A percentile compares a stretch with the other conserved stretches of the same genome.
Conservation (phyloP, 1,140 invertebrate genomes). For the Drosophila leontia region DNA sequence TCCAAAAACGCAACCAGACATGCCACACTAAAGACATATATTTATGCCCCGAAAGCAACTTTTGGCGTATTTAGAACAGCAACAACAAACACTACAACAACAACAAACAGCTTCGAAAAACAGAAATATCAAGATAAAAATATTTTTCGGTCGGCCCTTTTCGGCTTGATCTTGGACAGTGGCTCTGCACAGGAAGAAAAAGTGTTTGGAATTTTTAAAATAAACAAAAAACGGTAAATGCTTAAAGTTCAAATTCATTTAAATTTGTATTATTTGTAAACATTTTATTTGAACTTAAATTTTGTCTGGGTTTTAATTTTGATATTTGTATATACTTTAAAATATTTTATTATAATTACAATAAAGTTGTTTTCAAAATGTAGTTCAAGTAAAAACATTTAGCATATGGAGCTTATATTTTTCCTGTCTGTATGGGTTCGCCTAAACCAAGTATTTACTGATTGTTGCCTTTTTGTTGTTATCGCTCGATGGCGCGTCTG, state of each 20-base stretch:
- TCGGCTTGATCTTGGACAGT: slow-evolving; percentile 59
- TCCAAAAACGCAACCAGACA: slow-evolving; percentile 80
- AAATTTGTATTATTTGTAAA: too few species aligned
- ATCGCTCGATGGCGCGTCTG: slow-evolving; percentile 49
- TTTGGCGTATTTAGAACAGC: slow-evolving; percentile 81
- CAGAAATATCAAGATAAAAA: slow-evolving; percentile 81
- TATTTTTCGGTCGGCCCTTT: slow-evolving; percentile 76
- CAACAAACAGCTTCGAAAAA: slow-evolving; percentile 35
- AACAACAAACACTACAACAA: slow-evolving; percentile 61
- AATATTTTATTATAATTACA: too few species aligned
- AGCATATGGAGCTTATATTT: neutral
- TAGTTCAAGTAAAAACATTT: too few species aligned
- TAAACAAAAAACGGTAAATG: too few species aligned
- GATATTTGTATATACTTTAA: too few species aligned
- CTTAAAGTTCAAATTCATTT: neutral
- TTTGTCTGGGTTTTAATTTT: too few species aligned
- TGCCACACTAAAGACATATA: slow-evolving; percentile 82
- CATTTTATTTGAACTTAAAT: neutral
- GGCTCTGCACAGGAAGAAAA: slow-evolving; percentile 29
- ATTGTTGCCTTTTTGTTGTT: slow-evolving; percentile 58
- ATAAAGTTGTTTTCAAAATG: too few species aligned
- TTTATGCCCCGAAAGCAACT: slow-evolving; percentile 76
- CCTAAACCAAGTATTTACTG: slow-evolving; percentile 71
- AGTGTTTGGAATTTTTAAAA: too few species aligned
- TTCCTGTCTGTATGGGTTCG: slow-evolving; percentile 18